Evolutionary conservation across 2,113 vertebrate genomes (phyloP).

Genomic region (Rhinolophus sinicus): DNA sequence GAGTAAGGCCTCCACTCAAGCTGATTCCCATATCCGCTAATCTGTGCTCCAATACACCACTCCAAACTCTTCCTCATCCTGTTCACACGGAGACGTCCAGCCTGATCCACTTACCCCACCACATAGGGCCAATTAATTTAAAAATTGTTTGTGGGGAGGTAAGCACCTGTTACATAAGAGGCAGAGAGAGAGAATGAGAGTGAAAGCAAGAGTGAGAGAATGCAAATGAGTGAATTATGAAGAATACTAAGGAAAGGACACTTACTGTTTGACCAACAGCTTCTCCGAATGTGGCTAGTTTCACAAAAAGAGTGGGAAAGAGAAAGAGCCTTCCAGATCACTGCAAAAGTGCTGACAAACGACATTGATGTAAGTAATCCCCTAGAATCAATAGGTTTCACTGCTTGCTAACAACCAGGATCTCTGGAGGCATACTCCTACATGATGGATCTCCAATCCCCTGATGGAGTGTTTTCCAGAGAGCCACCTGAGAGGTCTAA

Average conservation of each 20-base stretch:
- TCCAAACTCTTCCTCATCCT: background rate
- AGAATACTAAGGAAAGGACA: background rate
- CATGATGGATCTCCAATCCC: background rate
- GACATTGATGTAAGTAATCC: constrained; percentile 4
- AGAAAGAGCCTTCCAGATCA: constrained; percentile 77
- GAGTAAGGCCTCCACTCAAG: background rate
- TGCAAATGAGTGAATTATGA: background rate
- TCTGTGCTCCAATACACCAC: background rate
- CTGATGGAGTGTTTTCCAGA: background rate
- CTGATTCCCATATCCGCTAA: fast-evolving
- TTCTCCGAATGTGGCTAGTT: constrained; percentile 80
- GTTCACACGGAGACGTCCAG: fast-evolving
- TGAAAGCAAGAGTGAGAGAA: background rate
- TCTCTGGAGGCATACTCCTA: background rate
- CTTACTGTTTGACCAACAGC: constrained; percentile 67
- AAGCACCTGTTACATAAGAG: background rate
- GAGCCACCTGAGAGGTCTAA: too few species aligned
- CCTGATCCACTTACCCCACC: background rate
- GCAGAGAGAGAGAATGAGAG: background rate
- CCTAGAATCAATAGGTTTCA: background rate
- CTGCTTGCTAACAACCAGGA: background rate
- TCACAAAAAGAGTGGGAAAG: constrained; percentile 79
- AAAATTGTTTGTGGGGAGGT: background rate
- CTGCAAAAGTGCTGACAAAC: constrained; percentile 16
- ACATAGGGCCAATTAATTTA: background rate